Base-by-base conservation (phyloP, 2,113 vertebrate genomes). In the Mirounga angustirostris region DNA sequence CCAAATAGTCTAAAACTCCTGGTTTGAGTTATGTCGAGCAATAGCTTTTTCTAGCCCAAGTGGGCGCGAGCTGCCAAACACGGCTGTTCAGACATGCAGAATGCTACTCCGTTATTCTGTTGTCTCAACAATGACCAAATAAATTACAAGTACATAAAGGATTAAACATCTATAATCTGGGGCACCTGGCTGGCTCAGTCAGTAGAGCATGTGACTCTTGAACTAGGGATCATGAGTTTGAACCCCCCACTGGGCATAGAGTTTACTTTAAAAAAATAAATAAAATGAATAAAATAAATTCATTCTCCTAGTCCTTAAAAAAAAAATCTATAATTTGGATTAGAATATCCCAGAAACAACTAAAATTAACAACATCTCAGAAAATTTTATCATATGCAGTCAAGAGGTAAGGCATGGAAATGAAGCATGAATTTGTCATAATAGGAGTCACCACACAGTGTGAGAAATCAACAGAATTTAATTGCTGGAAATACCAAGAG, bases 291-390 rank as follows among this genome's bases (percentile, higher is more conserved):
- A 50, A 76, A 76, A 30, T 50, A 78, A 50, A 78, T 78, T 8
- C 43, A 30, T 30, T 50, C 43, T 76, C 74, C 43, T 9, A 50
- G 9, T 78, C 43, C 26, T 78, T 78, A 50, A 50, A 78, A 50
- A 46, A 18, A 78, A 87, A 40, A 95, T 33, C 81, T 93, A 14
- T 97, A 87, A 96, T 76, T 88, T 90, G 54, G 21, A 28, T 61
- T 85, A 46, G 30, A 89, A 58, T 67, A 85, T 78, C 36, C 36
- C 40, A 56, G 36, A 96, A 87, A 22, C 73, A 90, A 91, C 52
- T 88, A 89, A 89, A 97, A 74, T 96, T 22, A 97, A 74, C 12
- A 69, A 83, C 56, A 58, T 56, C 86, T 92, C 65, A 93, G 52
- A 91, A 93, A 97, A 84, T 14, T 85, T 0, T 71, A 95, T 86